phyloP scores from a whole-genome alignment of 2,113 vertebrate species.

The Stigmatopora argus region DNA sequence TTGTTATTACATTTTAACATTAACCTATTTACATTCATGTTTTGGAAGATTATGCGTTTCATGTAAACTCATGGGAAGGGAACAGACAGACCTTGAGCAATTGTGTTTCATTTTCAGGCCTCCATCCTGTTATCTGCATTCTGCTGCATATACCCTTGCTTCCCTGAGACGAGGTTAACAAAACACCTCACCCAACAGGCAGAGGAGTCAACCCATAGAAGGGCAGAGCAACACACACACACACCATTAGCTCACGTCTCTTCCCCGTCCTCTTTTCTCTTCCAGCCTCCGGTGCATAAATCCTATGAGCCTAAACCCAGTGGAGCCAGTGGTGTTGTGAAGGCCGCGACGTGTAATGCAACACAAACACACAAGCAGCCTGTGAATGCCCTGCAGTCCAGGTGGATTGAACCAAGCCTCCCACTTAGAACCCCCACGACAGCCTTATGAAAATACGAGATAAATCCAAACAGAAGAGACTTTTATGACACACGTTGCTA shows the following conservation, averaged over 20 bases:
- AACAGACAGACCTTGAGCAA: conserved; percentile 43
- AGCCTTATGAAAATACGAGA: conserved; percentile 29
- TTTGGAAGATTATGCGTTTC: conserved; percentile 14
- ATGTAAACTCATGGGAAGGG: conserved; percentile 34
- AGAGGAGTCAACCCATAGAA: conserved; percentile 37
- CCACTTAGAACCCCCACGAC: conserved; percentile 28
- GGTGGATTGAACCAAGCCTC: conserved; percentile 52
- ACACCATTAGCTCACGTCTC: conserved; percentile 25
- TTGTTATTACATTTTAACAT: no score
- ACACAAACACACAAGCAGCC: conserved; percentile 56
- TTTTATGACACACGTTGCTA: conserved; percentile 12
- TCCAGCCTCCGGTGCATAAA: conserved; percentile 33
- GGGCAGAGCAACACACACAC: conserved; percentile 23
- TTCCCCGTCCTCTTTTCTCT: conserved; percentile 27
- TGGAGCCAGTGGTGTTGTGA: conserved; percentile 64
- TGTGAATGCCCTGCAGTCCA: conserved; percentile 40
- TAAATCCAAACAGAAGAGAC: conserved; percentile 30
- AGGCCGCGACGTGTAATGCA: conserved; percentile 56
- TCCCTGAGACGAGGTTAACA: conserved; percentile 53
- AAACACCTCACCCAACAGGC: conserved; percentile 41
- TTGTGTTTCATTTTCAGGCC: conserved; percentile 29
- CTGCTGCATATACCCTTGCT: conserved; percentile 25
- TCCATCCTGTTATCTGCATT: conserved; percentile 46
- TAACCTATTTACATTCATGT: conserved; percentile 2
- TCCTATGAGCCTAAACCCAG: conserved; percentile 55